Base-by-base conservation (phyloP, 37 sponge, comb jelly and placozoan species). In the Tethya wilhelma region DNA sequence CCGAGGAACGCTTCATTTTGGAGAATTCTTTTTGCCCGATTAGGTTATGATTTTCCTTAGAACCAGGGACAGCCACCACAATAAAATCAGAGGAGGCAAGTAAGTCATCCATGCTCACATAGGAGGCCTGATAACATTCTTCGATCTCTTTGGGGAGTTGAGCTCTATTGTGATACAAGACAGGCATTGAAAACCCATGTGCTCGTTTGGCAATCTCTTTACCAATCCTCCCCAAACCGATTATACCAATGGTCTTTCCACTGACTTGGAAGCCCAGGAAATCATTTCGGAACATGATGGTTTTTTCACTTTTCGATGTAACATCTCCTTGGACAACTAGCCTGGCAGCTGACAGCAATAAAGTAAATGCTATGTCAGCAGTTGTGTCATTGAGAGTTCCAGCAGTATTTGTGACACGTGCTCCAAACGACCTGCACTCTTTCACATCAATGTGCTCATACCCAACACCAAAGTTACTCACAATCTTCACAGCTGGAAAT, bases 151-250 rank as follows among this genome's bases (percentile, higher is more conserved):
- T 59, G 25, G 64, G 38, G 56, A 41, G 68, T 28, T 57, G 69
- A 25, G 37, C 56, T 42, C 90, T 73, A 46, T 91, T 95, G 73
- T 95, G 87, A 67, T 95, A 95, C 26, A 95, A 43, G 22, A 91
- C 57, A 41, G 34, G 78, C 96, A 95, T 95, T n/a, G 56, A 67
- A 40, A 95, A 95, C 37, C 87, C 96, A 8, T 56, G 40, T 8
- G 81, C 90, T 77, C 93, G 70, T 40, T 84, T 65, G 5, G 96
- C 96, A 23, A 95, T 69, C 68, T 84, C 75, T 8, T 44, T 60
- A n/a, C 96, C 96, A 29, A 95, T 89, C 17, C 87, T 33, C 25
- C 96, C 96, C 96, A 95, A 83, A 38, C 96, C 96, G 7, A 95
- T 64, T 11, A 95, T 89, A 3, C 96, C 96, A 2, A 89, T 38